Evolutionary conservation across 2,113 vertebrate genomes (phyloP).

Genomic region (Neomonachus schauinslandi): DNA sequence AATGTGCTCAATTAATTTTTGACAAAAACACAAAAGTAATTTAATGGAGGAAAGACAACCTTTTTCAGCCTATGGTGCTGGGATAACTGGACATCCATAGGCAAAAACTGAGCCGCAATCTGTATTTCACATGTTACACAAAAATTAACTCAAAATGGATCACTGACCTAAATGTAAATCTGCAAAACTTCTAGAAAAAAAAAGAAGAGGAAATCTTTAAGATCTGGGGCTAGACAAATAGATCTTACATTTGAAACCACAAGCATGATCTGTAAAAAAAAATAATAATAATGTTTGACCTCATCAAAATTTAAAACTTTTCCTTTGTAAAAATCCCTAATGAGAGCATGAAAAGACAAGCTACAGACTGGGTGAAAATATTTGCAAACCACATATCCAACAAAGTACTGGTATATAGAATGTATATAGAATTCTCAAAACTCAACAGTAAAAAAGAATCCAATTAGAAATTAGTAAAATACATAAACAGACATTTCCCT

Average conservation of each 20-base stretch:
- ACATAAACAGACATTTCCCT: not conserved
- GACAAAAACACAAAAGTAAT: not conserved
- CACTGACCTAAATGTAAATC: not conserved
- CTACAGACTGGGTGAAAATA: not conserved
- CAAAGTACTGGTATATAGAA: not conserved
- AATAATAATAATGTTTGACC: not conserved
- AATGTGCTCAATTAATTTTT: not conserved
- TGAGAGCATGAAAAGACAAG: not conserved
- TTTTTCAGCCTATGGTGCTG: not conserved
- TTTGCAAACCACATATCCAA: not conserved
- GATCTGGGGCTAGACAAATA: not conserved
- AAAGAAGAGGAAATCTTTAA: not conserved
- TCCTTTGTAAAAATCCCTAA: not conserved
- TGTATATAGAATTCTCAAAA: not conserved
- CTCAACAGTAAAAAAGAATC: not conserved
- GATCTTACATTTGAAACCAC: not conserved
- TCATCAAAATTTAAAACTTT: not conserved
- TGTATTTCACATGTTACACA: not conserved
- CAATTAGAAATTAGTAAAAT: not conserved
- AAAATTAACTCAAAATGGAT: not conserved
- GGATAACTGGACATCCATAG: not conserved
- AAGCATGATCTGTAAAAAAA: not conserved
- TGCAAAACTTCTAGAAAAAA: not conserved
- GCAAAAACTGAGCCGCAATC: not conserved
- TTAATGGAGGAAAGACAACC: not conserved